These are phyloP conservation scores for Eptesicus fuscus DNA, from an alignment of 2,113 vertebrate species.

Conservation along the genomic window DNA sequence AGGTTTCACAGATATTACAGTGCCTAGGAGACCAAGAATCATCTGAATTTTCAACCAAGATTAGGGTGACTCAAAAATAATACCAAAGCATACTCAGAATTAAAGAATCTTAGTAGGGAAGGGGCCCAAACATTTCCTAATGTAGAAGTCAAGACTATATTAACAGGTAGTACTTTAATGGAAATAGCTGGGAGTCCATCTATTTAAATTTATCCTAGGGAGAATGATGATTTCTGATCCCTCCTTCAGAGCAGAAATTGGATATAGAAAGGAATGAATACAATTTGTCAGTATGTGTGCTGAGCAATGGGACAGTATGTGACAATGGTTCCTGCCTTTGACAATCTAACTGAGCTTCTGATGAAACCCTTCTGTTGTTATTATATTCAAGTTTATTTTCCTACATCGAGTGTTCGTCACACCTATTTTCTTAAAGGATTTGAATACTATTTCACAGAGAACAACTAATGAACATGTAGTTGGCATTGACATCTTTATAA, in stretches of 20 bases:
- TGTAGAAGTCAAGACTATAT: rapidly evolving
- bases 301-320: neutral
- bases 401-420: neutral
- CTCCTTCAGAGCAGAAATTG: neutral
- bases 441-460: neutral
- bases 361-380: neutral
- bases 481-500: constrained; percentile 2
- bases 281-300: neutral
- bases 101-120: neutral
- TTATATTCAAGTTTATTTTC: neutral
- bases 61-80: neutral
- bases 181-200: neutral
- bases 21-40: neutral
- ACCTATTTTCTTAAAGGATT: constrained; percentile 23
- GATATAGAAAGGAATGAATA: neutral
- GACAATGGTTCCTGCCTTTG: neutral
- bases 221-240: neutral
- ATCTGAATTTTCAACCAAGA: neutral
- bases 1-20: neutral
- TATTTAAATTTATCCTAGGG: neutral
- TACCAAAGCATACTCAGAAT: neutral
- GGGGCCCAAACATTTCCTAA: neutral
- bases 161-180: rapidly evolving
- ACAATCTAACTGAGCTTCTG: neutral
- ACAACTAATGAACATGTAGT: neutral